Evolutionary conservation across 2,797 vertebrate genomes (phyloP), one percentile per base, ranked within the genome.

Genomic region (Gouania willdenowi): DNA sequence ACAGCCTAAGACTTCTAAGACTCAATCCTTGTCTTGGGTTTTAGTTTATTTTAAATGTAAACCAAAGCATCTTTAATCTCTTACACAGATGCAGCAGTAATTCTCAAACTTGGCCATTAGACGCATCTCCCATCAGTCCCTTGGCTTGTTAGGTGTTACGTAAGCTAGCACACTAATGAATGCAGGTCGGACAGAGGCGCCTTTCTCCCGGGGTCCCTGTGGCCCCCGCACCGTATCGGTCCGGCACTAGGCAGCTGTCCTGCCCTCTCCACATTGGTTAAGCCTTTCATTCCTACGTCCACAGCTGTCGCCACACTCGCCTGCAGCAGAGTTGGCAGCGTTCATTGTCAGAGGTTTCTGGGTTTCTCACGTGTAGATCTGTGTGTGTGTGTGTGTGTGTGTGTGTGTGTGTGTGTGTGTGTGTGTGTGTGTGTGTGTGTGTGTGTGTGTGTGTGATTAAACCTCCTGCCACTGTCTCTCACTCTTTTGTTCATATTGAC

Each of bases 161-260:
- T 76, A 71, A 77, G 71, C n/a, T n/a, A n/a, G n/a, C 62, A 9
- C 34, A 54, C 65, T 59, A 68, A 64, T 70, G 68, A 74, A 49
- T 36, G 49, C 40, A 34, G 68, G 54, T 49, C 68, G 69, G 37
- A 81, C 71, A 76, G 71, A 68, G 52, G 57, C 45, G 36, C 59
- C 37, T 69, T 78, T 81, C 72, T 82, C 65, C 63, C n/a, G 46
- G n/a, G 14, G 55, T 55, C 61, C 53, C 40, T 44, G 47, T 33
- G 31, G n/a, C 32, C 36, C 41, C 1, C 6, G 48, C 69, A 44
- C 47, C 9, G 34, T 23, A n/a, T 44, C 21, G 43, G 35, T 44
- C 43, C 33, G 56, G 66, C 70, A 32, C 51, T 70, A 73, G 62
- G 75, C 83, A 83, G 83, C 83, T 85, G 83, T 80, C 65, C 57